These are phyloP conservation scores for Pedetes capensis DNA, from an alignment of 2,113 vertebrate genomes.

Conservation along the genomic window DNA sequence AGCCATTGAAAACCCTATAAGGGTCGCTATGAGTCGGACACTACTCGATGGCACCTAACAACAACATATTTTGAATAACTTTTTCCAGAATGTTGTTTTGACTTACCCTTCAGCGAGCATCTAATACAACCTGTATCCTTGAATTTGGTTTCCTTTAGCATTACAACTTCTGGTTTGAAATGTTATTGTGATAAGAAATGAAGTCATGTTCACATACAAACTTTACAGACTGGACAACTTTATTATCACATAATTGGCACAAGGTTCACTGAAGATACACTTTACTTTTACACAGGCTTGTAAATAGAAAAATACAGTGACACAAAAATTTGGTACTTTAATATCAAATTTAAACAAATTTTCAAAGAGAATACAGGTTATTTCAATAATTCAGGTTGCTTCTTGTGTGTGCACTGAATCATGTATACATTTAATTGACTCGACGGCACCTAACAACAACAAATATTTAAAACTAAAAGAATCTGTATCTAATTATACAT, in stretches of 20 bases:
- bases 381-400: constrained; percentile 67
- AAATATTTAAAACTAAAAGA: constrained; percentile 49
- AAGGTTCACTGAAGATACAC: constrained; percentile 60
- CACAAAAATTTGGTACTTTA: constrained; percentile 74
- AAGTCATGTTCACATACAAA: constrained; percentile 24
- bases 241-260: constrained; percentile 68
- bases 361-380: constrained; percentile 69
- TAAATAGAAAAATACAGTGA: constrained; percentile 74
- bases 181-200: background rate
- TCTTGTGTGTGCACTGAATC: constrained; percentile 48
- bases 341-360: constrained; percentile 76
- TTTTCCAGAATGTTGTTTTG: background rate
- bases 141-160: background rate
- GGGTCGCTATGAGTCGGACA: too few relatives aligned
- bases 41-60: too few relatives aligned
- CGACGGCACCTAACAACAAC: too few relatives aligned
- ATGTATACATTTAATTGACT: constrained; percentile 4
- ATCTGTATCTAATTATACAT: background rate
- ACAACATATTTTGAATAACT: background rate
- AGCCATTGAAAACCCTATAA: too few relatives aligned
- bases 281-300: constrained; percentile 62
- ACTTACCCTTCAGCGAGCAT: background rate
- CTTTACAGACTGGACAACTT: background rate
- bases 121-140: background rate
- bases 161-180: background rate